Evolutionary conservation across 2,888 invertebrate genomes (phyloP).

Genomic region (Epirrita christyi): DNA sequence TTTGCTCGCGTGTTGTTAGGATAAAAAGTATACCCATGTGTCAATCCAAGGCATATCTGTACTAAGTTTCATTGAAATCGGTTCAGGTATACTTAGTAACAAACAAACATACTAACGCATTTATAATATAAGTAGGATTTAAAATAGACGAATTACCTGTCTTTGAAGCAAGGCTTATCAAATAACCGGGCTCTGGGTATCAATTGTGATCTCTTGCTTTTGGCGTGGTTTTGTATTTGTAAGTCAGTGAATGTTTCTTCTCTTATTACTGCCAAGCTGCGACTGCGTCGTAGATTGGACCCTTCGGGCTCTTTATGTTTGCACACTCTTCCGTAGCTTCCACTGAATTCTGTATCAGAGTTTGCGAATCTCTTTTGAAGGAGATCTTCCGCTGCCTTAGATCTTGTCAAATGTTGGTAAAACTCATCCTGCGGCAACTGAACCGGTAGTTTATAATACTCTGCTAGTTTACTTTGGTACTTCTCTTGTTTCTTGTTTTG

Average conservation of each 20-base stretch:
- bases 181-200: constrained; percentile 92
- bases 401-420: constrained; percentile 77
- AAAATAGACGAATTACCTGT: constrained; percentile 81
- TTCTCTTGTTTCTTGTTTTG: constrained; percentile 78
- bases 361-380: constrained; percentile 75
- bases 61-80: no score
- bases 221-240: constrained; percentile 86
- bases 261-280: constrained; percentile 90
- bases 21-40: no score
- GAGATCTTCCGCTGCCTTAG: constrained; percentile 77
- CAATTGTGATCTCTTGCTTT: constrained; percentile 89
- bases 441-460: constrained; percentile 76
- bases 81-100: no score
- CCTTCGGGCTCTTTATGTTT: constrained; percentile 80
- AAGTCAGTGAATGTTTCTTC: constrained; percentile 90
- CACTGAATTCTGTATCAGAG: constrained; percentile 77
- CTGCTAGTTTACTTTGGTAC: constrained; percentile 79
- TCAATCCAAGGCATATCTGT: no score
- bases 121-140: no score
- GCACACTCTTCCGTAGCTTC: constrained; percentile 78
- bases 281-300: constrained; percentile 86
- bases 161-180: constrained; percentile 90
- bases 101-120: no score
- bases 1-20: no score
- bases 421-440: constrained; percentile 81